phyloP scores from a whole-genome alignment of 2,888 invertebrate species.

The Lamellibrachia columna region DNA sequence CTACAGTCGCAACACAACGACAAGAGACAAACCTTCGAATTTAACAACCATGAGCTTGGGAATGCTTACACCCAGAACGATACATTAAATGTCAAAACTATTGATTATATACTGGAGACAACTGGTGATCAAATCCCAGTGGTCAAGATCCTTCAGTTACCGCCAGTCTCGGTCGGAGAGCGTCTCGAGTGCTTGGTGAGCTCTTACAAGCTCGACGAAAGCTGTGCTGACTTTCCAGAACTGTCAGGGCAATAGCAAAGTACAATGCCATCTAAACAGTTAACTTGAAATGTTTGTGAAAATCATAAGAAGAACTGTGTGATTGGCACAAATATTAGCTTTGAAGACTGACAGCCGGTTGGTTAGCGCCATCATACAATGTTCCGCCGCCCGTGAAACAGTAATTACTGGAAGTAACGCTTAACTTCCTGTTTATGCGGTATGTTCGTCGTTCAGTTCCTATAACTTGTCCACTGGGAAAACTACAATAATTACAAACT shows the following conservation, averaged over 20 bases:
- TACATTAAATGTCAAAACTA: background rate
- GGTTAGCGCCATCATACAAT: no score
- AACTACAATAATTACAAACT: background rate
- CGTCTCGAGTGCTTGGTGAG: background rate
- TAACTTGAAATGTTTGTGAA: no score
- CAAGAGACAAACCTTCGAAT: background rate
- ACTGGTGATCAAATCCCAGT: background rate
- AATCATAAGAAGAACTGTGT: no score
- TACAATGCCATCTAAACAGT: no score
- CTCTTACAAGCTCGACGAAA: background rate
- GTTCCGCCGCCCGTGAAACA: background rate
- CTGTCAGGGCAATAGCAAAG: no score
- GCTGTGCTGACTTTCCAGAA: background rate
- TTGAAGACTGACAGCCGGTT: no score
- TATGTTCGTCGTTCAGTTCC: background rate
- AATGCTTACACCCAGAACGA: background rate
- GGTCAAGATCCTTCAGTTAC: background rate
- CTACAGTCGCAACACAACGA: background rate
- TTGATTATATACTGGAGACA: background rate
- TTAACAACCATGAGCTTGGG: background rate
- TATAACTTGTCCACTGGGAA: background rate
- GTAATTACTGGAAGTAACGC: background rate
- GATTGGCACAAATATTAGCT: no score
- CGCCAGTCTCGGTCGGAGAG: background rate
- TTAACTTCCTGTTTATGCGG: background rate